Evolutionary conservation across 2,888 invertebrate genomes (phyloP), one percentile per base, ranked within the genome.

Genomic region (Diogma glabrata): DNA sequence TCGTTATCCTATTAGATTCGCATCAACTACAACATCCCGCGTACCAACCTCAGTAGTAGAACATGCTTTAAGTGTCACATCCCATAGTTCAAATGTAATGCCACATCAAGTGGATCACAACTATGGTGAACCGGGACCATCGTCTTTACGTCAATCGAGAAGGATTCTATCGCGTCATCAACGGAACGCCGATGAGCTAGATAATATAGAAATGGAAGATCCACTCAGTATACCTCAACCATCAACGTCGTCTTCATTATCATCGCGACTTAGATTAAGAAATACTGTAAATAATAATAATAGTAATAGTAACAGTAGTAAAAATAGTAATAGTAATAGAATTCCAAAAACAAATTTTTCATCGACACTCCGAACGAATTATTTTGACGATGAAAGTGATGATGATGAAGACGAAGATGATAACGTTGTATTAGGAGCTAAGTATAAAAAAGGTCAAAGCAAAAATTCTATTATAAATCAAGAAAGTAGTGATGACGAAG

Each of bases 101-200:
- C 28, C 49, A 23, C 48, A 50, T 16, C 57, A 59, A 56, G n/a
- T n/a, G n/a, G 70, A 70, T 60, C 70, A 70, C 52, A 68, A 69
- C 54, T 70, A 70, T 56, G 67, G 65, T 16, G 66, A 63, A 50
- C 62, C 64, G 9, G 64, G 66, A 4, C 62, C 64, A 14, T 64
- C 64, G 9, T 55, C 59, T 23, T 46, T 57, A 47, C 63, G 67
- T 9, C 61, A 63, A n/a, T 40, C 50, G 19, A 62, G 69, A 3
- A 65, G 66, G 12, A 62, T 65, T 9, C 55, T 70, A 17, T 70
- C 69, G 2, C 63, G 70, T 0, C 70, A 70, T 59, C 68, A 69
- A 52, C 63, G 68, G 2, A 69, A 68, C 53, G 66, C 68, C 2
- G 66, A 67, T 52, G 68, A 69, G 54, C 57, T 67, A 50, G 69